These are phyloP conservation scores for Therioaphis trifolii DNA, from an alignment of 2,888 invertebrate genomes.

Conservation along the genomic window DNA sequence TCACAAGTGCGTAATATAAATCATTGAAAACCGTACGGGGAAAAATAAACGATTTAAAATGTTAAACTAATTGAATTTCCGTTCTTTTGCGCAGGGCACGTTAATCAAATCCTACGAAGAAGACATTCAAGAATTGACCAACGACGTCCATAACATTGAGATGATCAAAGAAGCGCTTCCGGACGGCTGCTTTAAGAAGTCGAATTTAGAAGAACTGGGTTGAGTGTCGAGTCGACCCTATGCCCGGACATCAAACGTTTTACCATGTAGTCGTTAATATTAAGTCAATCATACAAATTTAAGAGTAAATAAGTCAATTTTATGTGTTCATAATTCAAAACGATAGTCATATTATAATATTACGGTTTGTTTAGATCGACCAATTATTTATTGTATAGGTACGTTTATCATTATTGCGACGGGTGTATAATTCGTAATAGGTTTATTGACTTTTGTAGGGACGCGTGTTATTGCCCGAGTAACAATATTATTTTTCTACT, in stretches of 20 bases:
- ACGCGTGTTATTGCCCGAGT: too few relatives aligned
- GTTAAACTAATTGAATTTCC: background rate
- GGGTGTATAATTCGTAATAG: background rate
- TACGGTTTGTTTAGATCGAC: background rate
- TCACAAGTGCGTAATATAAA: conserved; percentile 72
- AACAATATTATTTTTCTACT: too few relatives aligned
- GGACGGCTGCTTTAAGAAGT: conserved; percentile 81
- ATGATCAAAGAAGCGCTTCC: conserved; percentile 85
- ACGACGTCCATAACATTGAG: conserved; percentile 85
- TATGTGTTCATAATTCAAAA: conserved; percentile 48
- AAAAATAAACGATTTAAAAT: too few relatives aligned
- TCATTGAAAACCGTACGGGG: too few relatives aligned
- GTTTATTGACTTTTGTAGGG: too few relatives aligned
- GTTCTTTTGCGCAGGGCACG: conserved; percentile 70
- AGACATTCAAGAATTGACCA: conserved; percentile 77
- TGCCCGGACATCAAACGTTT: background rate
- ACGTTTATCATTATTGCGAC: background rate
- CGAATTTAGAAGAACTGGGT: conserved; percentile 74
- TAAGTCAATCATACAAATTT: conserved; percentile 18
- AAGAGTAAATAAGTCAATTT: conserved; percentile 32
- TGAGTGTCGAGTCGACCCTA: background rate
- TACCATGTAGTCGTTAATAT: conserved; percentile 52
- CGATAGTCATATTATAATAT: conserved; percentile 10
- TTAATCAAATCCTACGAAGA: conserved; percentile 84
- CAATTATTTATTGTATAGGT: background rate